Conservation (phyloP, 2,888 invertebrate species). For the Pyrocoelia pectoralis region DNA sequence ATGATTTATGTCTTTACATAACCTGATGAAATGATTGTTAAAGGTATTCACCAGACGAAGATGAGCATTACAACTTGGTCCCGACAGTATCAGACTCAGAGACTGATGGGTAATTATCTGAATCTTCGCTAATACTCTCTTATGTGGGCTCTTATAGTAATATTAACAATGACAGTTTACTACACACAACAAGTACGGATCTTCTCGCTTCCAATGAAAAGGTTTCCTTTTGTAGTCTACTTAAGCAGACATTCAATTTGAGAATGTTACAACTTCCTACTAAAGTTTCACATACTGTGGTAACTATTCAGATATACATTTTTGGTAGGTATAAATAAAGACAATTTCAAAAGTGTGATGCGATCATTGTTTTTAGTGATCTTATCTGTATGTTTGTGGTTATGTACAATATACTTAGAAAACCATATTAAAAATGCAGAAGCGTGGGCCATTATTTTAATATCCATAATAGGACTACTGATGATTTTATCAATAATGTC, state of each 20-base stretch:
- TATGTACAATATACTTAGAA: conserved; percentile 51
- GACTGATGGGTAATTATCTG: conserved; percentile 21
- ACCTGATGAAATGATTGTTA: conserved; percentile 9
- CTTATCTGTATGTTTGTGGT: conserved; percentile 51
- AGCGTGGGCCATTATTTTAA: conserved; percentile 52
- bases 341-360: neutral
- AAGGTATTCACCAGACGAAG: conserved; percentile 49
- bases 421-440: conserved; percentile 55
- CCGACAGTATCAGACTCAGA: conserved; percentile 23
- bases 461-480: conserved; percentile 44
- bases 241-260: conserved; percentile 61
- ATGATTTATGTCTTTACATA: neutral
- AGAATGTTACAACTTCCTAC: conserved; percentile 58
- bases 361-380: conserved; percentile 50
- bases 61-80: conserved; percentile 25
- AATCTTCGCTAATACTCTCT: neutral
- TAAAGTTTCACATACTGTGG: conserved; percentile 60
- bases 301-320: conserved; percentile 60
- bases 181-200: conserved; percentile 31
- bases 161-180: neutral
- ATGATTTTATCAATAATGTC: conserved; percentile 61
- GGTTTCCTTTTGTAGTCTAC: conserved; percentile 35
- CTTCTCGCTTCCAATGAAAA: conserved; percentile 16
- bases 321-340: conserved; percentile 57
- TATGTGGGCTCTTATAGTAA: neutral